Evolutionary conservation across 2,888 invertebrate genomes (phyloP), one percentile per base, ranked within the genome.

Genomic region (Luffia ferchaultella): DNA sequence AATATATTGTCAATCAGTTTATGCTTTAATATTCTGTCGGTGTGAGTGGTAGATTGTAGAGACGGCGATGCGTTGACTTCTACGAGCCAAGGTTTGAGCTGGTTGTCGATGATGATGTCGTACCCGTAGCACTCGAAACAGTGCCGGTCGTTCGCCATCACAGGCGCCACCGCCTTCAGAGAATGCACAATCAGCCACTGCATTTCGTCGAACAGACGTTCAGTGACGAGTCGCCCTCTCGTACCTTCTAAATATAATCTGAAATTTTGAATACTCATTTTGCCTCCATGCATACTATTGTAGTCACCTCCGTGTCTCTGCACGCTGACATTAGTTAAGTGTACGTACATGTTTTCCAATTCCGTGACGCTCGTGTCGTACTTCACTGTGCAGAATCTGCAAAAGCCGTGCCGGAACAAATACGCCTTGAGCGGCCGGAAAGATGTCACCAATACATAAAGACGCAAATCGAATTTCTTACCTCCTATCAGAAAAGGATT

Each of bases 51-150:
- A 1, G 96, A 93, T 2, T 95, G 93, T 60, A 97, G 76, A 0
- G 96, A 96, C 0, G 97, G 97, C 2, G 96, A 96, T 2, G 97
- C 95, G 70, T 97, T 97, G 45, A 95, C 93, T 80, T 95, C 95
- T 56, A 95, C 92, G 45, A 95, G 83, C 95, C 95, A 97, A 0
- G 97, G 96, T 70, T 97, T 97, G 46, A 97, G 77, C 64, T 91
- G 91, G 66, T 95, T 92, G 71, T 97, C 97, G 58, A 97, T 95
- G 59, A 97, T 97, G 50, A 96, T 96, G 65, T 97, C 97, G 70
- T 95, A 97, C 49, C 97, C 97, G 65, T 97, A 97, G 64, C 95
- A 95, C 73, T 95, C 95, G 70, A 93, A 95, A 67, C 95, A 95
- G 71, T 95, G 94, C 50, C 93, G 84, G 77, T 97, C 96, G 61